A percentile compares a stretch with the other conserved stretches of the same genome.
phyloP scores from a whole-genome alignment of 2,888 invertebrate genomes.

The Anagyrus pseudococci region DNA sequence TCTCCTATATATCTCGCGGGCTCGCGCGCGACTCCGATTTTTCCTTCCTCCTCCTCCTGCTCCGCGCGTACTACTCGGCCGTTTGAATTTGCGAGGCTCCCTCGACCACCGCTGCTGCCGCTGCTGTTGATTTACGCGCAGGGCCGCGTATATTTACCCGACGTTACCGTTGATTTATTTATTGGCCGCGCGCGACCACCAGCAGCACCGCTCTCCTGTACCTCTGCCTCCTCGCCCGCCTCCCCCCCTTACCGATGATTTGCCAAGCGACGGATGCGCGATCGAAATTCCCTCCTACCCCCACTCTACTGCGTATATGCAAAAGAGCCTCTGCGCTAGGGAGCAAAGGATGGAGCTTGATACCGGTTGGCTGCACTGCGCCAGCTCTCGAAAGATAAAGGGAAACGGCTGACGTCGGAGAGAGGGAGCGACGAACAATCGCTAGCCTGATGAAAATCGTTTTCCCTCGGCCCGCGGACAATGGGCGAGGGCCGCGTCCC shows the following conservation, averaged over 20 bases:
- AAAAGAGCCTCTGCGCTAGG: conserved; percentile 13
- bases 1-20: conserved; percentile 7
- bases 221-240: neutral
- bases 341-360: neutral
- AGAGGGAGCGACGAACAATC: conserved; percentile 33
- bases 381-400: neutral
- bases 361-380: too few relatives aligned
- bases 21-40: conserved; percentile 16
- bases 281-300: too few relatives aligned
- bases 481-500: too few relatives aligned
- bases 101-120: neutral
- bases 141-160: conserved; percentile 4
- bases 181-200: conserved; percentile 8
- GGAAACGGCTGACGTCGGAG: conserved; percentile 25
- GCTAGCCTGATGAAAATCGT: conserved; percentile 39
- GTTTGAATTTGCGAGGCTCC: conserved; percentile 9
- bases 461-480: conserved; percentile 28
- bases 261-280: neutral
- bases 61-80: neutral
- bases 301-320: conserved; percentile 1
- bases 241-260: conserved; percentile 10
- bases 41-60: neutral
- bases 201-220: too few relatives aligned
- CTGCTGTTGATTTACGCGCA: conserved; percentile 21
- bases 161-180: conserved; percentile 23